Evolutionary conservation across 1,140 invertebrate species (phyloP).

Genomic region (Asbolus verrucosus): DNA sequence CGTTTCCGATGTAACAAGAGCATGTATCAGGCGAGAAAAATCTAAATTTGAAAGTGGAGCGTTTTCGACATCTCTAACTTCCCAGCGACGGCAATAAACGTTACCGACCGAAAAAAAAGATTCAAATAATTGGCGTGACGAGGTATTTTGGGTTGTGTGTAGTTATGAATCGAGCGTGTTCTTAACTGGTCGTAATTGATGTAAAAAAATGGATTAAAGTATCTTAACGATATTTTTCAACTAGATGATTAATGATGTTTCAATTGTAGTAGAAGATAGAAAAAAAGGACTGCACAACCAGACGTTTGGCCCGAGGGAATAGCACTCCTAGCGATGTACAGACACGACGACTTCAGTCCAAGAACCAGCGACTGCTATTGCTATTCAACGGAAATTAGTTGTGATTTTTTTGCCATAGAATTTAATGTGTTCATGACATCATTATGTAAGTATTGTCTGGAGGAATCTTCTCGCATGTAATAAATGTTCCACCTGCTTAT

Average conservation of each 20-base stretch:
- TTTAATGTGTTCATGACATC: constrained; percentile 22
- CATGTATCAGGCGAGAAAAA: too few relatives aligned
- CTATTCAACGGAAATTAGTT: constrained; percentile 37
- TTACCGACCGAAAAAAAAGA: too few relatives aligned
- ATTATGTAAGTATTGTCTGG: constrained; percentile 31
- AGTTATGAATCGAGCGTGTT: not conserved
- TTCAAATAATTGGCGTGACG: not conserved
- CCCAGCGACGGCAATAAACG: too few relatives aligned
- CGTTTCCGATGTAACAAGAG: too few relatives aligned
- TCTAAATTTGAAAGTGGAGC: too few relatives aligned
- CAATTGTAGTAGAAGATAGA: constrained; percentile 14
- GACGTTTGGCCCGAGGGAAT: constrained; percentile 11
- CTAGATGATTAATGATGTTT: constrained; percentile 29
- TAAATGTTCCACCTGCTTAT: too few relatives aligned
- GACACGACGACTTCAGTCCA: not conserved
- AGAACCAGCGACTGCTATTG: constrained; percentile 11
- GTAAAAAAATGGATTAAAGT: constrained; percentile 14
- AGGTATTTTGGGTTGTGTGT: not conserved
- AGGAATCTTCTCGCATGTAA: too few relatives aligned
- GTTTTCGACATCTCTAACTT: too few relatives aligned
- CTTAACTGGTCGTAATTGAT: constrained; percentile 5
- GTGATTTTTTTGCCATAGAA: constrained; percentile 7
- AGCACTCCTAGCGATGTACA: constrained; percentile 5
- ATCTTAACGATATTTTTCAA: constrained; percentile 7
- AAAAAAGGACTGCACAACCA: constrained; percentile 12